phyloP scores from a whole-genome alignment of 2,797 vertebrate genomes.

The Melanotaenia pygmaea region DNA sequence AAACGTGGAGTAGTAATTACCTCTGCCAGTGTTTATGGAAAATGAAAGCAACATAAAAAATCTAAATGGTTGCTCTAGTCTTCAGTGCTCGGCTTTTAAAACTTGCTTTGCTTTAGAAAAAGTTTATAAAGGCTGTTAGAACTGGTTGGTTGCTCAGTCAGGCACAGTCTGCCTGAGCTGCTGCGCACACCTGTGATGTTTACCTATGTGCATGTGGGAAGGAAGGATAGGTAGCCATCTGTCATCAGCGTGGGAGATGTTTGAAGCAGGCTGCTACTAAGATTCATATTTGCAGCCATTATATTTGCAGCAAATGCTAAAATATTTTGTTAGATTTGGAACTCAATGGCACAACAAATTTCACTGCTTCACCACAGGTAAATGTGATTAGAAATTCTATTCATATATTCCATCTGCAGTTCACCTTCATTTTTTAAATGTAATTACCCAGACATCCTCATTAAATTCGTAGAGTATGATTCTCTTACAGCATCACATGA shows the following conservation, averaged over 20 bases:
- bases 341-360: background rate
- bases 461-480: background rate
- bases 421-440: conserved; percentile 5
- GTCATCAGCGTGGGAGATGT: conserved; percentile 40
- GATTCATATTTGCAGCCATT: conserved; percentile 17
- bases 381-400: background rate
- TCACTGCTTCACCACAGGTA: background rate
- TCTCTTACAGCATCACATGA: background rate
- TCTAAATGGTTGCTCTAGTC: background rate
- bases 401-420: background rate
- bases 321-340: conserved; percentile 5
- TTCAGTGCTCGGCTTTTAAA: conserved; percentile 16
- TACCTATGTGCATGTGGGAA: conserved; percentile 51
- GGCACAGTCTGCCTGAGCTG: conserved; percentile 19
- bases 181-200: conserved; percentile 62
- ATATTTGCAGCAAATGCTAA: conserved; percentile 3
- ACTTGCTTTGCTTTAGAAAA: background rate
- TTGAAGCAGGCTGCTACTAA: conserved; percentile 13
- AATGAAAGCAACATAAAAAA: conserved; percentile 26
- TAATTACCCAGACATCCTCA: background rate
- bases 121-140: background rate
- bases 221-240: conserved; percentile 51
- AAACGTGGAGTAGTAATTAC: conserved; percentile 65
- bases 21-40: conserved; percentile 51
- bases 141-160: conserved; percentile 10